A percentile compares a stretch with the other conserved stretches of the same genome.
Conservation (phyloP, 2,113 vertebrate species). For the Neomonachus schauinslandi region DNA sequence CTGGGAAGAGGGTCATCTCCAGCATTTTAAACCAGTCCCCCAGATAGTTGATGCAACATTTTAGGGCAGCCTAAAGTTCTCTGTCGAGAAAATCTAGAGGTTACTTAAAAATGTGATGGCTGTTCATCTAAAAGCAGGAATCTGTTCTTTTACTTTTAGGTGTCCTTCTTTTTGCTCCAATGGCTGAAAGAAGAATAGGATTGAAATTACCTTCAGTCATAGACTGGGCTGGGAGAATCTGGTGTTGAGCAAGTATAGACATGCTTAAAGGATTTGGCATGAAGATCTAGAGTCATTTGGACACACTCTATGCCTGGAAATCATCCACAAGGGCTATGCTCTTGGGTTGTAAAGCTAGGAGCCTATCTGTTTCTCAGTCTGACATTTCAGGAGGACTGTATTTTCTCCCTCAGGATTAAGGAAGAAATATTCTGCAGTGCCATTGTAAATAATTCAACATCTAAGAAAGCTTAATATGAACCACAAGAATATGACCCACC, state of each 20-base stretch:
- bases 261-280: background rate
- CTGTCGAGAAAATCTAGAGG: background rate
- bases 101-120: background rate
- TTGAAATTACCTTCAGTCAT: background rate
- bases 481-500: background rate
- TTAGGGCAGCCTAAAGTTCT: background rate
- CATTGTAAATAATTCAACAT: slow-evolving; percentile 68
- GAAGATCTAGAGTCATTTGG: background rate
- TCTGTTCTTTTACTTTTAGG: background rate
- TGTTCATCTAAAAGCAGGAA: background rate
- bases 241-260: background rate
- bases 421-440: slow-evolving; percentile 11
- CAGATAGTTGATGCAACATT: background rate
- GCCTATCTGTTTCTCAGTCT: background rate
- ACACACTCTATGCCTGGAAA: background rate
- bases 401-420: slow-evolving; percentile 57
- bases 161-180: background rate
- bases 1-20: background rate
- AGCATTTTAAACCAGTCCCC: background rate
- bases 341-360: background rate
- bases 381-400: slow-evolving; percentile 52
- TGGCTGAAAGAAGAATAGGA: background rate
- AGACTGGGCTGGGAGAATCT: background rate
- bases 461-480: background rate
- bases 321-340: background rate